phyloP scores from a whole-genome alignment of 2,797 vertebrate genomes.

The Brachyrhaphis roseni region DNA sequence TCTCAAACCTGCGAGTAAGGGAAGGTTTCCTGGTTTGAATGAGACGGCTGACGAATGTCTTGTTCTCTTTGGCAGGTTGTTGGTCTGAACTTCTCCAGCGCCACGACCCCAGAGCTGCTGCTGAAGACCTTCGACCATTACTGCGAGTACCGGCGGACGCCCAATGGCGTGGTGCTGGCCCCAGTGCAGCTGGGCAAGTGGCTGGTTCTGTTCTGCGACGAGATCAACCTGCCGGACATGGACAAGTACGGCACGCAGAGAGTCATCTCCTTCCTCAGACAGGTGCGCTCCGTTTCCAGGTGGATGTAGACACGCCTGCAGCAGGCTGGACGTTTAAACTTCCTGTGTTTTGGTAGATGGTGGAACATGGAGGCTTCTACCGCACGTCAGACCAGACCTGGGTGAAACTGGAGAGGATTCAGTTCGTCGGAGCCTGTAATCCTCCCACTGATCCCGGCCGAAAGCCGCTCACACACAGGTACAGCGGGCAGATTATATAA shows the following conservation, averaged over 20 bases:
- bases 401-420: constrained; percentile 99
- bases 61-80: constrained; percentile 85
- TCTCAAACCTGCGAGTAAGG: neutral
- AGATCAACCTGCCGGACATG: constrained; percentile 99
- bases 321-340: neutral
- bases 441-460: constrained; percentile 98
- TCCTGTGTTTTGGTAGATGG: constrained; percentile 85
- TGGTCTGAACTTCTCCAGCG: constrained; percentile 98
- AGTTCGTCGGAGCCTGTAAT: constrained; percentile 99
- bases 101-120: constrained; percentile 96
- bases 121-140: constrained; percentile 99
- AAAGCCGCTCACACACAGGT: constrained; percentile 98
- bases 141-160: constrained; percentile 96
- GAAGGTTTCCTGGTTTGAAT: neutral
- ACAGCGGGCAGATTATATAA: neutral
- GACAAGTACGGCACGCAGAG: constrained; percentile 98
- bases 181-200: constrained; percentile 98
- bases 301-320: neutral
- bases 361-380: constrained; percentile 98
- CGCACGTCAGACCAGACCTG: constrained; percentile 98
- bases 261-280: constrained; percentile 98
- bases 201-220: constrained; percentile 98
- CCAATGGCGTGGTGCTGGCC: constrained; percentile 94
- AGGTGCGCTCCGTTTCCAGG: constrained; percentile 76
- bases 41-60: neutral